A percentile compares a stretch with the other conserved stretches of the same genome.
Evolutionary conservation across 2,797 vertebrate genomes (phyloP).

Genomic region (Mormyrus proboscirostris): DNA sequence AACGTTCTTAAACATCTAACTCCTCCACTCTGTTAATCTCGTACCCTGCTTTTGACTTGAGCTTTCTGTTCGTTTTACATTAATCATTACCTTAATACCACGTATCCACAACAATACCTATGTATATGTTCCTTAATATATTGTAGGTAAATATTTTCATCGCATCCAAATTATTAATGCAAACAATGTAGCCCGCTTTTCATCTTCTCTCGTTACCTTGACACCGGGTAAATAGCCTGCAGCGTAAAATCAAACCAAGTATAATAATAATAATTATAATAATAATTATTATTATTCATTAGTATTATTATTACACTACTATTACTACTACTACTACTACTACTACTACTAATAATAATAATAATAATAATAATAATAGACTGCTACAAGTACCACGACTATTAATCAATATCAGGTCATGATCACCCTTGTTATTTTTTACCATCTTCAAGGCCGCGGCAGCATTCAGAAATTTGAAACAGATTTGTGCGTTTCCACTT

Average conservation of each 20-base stretch:
- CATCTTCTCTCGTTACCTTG: background rate
- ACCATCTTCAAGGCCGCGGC: slow-evolving; percentile 17
- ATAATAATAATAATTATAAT: background rate
- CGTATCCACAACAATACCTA: slow-evolving; percentile 18
- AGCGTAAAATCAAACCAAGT: background rate
- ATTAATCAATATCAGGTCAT: background rate
- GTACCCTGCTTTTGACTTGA: slow-evolving; percentile 24
- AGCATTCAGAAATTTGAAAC: slow-evolving; percentile 44
- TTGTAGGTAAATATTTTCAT: background rate
- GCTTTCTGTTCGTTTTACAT: slow-evolving; percentile 31
- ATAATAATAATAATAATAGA: slow-evolving; percentile 23
- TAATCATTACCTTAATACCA: slow-evolving; percentile 19
- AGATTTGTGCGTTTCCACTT: slow-evolving; percentile 57
- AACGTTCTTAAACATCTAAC: slow-evolving; percentile 46
- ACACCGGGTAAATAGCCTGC: background rate
- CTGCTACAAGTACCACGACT: background rate
- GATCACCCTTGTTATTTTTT: background rate
- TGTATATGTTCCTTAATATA: background rate
- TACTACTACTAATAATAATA: background rate
- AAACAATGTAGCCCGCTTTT: background rate
- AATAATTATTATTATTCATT: slow-evolving; percentile 11
- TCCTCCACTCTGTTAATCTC: slow-evolving; percentile 43
- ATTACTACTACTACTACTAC: background rate
- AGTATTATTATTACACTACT: background rate
- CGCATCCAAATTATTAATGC: background rate